Evolutionary conservation across 2,113 vertebrate species (phyloP).

Genomic region (Nerophis ophidion): DNA sequence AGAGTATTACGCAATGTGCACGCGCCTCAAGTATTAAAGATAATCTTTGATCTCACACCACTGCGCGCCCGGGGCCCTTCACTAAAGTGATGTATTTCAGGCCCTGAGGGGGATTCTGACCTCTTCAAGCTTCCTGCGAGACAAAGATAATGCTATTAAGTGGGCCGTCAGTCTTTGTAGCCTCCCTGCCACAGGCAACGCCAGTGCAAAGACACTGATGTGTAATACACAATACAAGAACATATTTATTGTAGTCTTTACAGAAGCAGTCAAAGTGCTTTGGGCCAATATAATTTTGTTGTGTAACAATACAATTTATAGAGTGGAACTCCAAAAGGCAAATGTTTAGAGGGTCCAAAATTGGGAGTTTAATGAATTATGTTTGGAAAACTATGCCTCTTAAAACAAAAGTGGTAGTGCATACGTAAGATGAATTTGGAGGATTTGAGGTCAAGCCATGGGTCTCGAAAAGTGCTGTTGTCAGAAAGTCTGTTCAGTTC

Average conservation of each 20-base stretch:
- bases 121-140: conserved; percentile 9
- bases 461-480: conserved; percentile 24
- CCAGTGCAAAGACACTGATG: not conserved
- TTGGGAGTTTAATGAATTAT: too few species aligned
- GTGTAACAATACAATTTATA: too few species aligned
- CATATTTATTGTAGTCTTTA: too few species aligned
- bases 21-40: conserved; percentile 16
- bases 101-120: conserved; percentile 6
- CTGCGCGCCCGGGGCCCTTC: conserved; percentile 13
- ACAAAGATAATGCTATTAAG: conserved; percentile 13
- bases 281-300: too few species aligned
- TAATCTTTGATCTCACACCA: conserved; percentile 29
- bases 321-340: too few species aligned
- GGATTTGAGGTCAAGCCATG: not conserved
- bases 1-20: conserved; percentile 31
- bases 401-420: too few species aligned
- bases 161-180: not conserved
- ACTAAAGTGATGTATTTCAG: conserved; percentile 5
- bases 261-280: too few species aligned
- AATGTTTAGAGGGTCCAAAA: too few species aligned
- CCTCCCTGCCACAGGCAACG: not conserved
- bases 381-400: too few species aligned
- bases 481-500: conserved; percentile 35
- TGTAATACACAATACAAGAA: too few species aligned
- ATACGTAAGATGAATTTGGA: not conserved